Evolutionary conservation across 2,797 vertebrate genomes (phyloP), one percentile per base, ranked within the genome.

Genomic region (Oryzias dopingdopingensis): DNA sequence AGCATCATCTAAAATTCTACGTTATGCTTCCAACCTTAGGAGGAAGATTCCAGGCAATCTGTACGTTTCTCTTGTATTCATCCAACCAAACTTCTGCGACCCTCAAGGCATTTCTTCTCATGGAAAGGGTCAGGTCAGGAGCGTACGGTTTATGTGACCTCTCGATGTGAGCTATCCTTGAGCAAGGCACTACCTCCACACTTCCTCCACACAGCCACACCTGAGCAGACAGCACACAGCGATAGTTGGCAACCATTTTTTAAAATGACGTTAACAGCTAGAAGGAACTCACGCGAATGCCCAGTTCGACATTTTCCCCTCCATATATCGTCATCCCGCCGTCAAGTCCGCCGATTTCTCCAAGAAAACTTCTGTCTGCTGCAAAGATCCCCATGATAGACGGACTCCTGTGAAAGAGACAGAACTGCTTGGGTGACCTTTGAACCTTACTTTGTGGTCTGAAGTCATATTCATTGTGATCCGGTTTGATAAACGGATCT

Each of bases 61-160:
- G 90, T 8, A 96, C 93, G 0, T 97, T 94, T 0, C 85, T 91
- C 72, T 96, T 96, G 87, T 94, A 97, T 54, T 96, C 86, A 0
- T 96, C 95, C 90, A 97, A 88, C 95, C 95, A 97, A 72, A 96
- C 90, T 65, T 97, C 95, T 0, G 96, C 95, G 0, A 94, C 94
- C 3, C 95, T 89, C 62, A 97, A 80, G 0, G 94, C 94, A 0
- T 97, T 97, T 65, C 95, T 94, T 77, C 88, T 93, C 74, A 95
- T 92, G 4, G 90, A 79, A 60, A 87, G 80, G 24, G 79, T 90
- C 0, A 97, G 92, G 73, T 96, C 94, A 0, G 64, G 92, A 62
- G 92, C 90, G 67, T 96, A 97, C 1, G 95, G 95, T 59, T 96
- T 97, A 81, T 92, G 92, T 2, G 89, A 87, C 64, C 95, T 92